Base-by-base conservation (phyloP, 1,140 invertebrate genomes). In the Aphelenchoides fujianensis region DNA sequence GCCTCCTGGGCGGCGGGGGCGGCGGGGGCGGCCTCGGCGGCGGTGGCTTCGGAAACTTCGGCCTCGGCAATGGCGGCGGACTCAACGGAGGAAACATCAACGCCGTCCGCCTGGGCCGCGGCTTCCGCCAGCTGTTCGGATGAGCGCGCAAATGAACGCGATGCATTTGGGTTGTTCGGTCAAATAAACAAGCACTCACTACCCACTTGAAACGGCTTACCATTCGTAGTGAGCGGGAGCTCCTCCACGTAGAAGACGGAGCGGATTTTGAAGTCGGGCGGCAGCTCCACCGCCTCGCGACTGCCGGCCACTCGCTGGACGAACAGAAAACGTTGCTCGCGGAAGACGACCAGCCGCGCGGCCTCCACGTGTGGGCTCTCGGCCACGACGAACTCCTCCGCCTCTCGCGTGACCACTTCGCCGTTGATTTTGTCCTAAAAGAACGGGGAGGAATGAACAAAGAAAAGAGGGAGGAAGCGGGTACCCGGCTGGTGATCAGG, bases 381-480 rank as follows among this genome's bases (percentile, higher is more conserved):
- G 9, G 23, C 53, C 0, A 66, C 12, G 12, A 66, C 16, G 32
- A 41, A 66, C 12, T 66, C 63, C 7, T 66, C 63, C 36, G 53
- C 63, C 30, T 66, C 63, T 66, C 63, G 19, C 1, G 16, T 66
- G n/a, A 66, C 52, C 2, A 63, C 2, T 64, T 68, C 48, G 30
- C 53, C 66, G 34, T 63, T 61, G 52, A 68, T 2, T 64, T 68
- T 68, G 19, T 64, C 52, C 66, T 68, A 23, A 61, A 68, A 68
- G 66, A 63, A 68, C 19, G 27, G 16, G 28, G 9, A 59, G 12
- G 23, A 12, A 64, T 48, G 41, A 16, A 64, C n/a, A n/a, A 30
- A 61, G n/a, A 30, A 28, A 34, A 36, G 0, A 61, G n/a, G 28
- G 31, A 34, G 30, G 0, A 1, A 36, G 30, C 9, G 41, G 12